These are phyloP conservation scores for Numida meleagris DNA, from an alignment of 2,113 vertebrate genomes.

Conservation along the genomic window DNA sequence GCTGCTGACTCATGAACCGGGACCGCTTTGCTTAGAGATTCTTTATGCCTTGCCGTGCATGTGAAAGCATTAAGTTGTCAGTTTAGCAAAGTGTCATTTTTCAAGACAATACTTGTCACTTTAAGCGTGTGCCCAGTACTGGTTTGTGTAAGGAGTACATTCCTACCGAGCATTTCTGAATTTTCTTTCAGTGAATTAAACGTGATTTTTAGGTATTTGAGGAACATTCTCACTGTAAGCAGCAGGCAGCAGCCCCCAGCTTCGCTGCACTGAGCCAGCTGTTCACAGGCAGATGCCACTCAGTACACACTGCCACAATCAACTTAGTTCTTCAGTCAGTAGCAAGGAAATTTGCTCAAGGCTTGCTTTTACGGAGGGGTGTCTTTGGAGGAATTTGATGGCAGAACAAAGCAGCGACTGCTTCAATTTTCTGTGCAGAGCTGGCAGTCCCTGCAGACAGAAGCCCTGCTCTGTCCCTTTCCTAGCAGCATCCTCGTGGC, in stretches of 20 bases:
- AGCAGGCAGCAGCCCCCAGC: constrained; percentile 26
- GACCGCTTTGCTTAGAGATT: neutral
- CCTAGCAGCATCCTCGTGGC: neutral
- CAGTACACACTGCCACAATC: neutral
- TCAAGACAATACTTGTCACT: neutral
- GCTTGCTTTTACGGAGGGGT: neutral
- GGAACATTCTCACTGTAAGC: neutral
- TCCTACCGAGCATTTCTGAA: neutral
- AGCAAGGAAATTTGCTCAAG: constrained; percentile 23
- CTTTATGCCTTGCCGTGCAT: neutral
- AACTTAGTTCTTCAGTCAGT: neutral
- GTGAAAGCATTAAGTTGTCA: neutral
- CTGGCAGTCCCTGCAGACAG: neutral
- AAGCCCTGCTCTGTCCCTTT: constrained; percentile 5
- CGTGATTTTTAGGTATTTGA: neutral
- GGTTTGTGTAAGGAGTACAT: neutral
- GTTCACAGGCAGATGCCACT: constrained; percentile 62
- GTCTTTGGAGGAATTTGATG: neutral
- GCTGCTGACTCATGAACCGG: constrained; percentile 20
- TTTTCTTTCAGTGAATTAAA: neutral
- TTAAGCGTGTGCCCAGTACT: neutral
- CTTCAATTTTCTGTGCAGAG: constrained; percentile 32
- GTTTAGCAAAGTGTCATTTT: neutral
- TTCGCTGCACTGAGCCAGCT: constrained; percentile 38
- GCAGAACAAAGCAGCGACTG: constrained; percentile 33